Conservation (phyloP, 2,113 vertebrate species). For the Ammodramus savannarum region DNA sequence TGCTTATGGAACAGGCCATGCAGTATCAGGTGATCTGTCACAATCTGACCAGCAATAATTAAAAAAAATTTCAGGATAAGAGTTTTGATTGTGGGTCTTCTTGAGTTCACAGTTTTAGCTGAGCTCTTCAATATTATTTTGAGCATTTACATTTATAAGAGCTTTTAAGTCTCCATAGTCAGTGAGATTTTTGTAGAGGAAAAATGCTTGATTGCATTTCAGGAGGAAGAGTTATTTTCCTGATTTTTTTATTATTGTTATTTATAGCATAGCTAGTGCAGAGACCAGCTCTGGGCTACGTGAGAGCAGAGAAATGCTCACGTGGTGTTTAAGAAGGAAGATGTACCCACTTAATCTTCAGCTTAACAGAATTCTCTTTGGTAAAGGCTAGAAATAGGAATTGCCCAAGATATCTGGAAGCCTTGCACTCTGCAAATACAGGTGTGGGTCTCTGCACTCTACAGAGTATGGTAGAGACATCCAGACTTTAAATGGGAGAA, state of each 20-base stretch:
- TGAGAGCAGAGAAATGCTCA: not conserved
- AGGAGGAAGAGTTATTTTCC: not conserved
- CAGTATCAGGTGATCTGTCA: constrained; percentile 12
- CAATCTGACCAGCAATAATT: constrained; percentile 2
- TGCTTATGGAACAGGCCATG: not conserved
- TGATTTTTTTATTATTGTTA: not conserved
- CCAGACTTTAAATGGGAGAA: not conserved
- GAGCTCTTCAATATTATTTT: constrained; percentile 15
- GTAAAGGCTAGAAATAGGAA: not conserved
- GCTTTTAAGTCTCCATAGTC: not conserved
- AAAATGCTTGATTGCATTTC: constrained; percentile 32
- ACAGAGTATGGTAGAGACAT: not conserved
- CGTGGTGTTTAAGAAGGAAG: not conserved
- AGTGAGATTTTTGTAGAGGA: not conserved
- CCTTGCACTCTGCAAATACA: not conserved
- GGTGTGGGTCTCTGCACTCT: not conserved
- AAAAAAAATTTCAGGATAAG: constrained; percentile 16
- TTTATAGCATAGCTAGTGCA: not conserved
- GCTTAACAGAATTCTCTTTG: not conserved
- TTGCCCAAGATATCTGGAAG: not conserved
- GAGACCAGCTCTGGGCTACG: constrained; percentile 21
- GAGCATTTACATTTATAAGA: constrained; percentile 17
- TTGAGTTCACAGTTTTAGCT: constrained; percentile 5
- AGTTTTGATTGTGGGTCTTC: not conserved
- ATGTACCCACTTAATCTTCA: not conserved